These are phyloP conservation scores for Dreissena rostriformis DNA, from an alignment of 1,140 invertebrate genomes.

Conservation along the genomic window DNA sequence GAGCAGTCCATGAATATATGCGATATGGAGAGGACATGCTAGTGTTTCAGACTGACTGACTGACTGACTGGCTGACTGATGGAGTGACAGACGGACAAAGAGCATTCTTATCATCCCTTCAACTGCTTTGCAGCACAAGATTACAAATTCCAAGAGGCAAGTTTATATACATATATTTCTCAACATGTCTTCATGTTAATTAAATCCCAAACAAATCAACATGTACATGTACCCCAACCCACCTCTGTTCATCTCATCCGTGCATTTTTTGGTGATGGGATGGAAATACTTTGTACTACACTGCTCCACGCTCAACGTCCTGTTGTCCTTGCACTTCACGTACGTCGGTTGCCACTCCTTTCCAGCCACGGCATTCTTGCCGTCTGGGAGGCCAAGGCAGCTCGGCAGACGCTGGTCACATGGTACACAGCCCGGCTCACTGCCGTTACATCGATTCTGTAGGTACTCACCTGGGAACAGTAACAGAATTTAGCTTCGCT, in stretches of 20 bases:
- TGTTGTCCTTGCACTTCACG: constrained; percentile 54
- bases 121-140: too few species aligned
- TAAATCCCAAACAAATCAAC: too few species aligned
- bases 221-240: background rate
- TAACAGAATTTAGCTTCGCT: too few species aligned
- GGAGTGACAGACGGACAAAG: too few species aligned
- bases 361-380: constrained; percentile 27
- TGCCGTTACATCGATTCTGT: constrained; percentile 54
- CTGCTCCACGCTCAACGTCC: constrained; percentile 49
- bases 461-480: constrained; percentile 58
- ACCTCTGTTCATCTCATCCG: constrained; percentile 50
- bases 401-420: constrained; percentile 56
- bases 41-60: too few species aligned
- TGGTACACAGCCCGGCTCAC: constrained; percentile 50
- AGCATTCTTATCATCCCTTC: too few species aligned
- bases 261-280: constrained; percentile 48
- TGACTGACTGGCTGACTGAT: too few species aligned
- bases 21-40: too few species aligned
- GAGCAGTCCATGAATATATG: too few species aligned
- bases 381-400: constrained; percentile 54
- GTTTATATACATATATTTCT: too few species aligned
- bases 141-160: too few species aligned
- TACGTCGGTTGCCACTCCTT: constrained; percentile 42
- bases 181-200: too few species aligned
- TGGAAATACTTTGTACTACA: constrained; percentile 55